Conservation (phyloP, 2,888 invertebrate genomes). For the Microplitis deprimator region DNA sequence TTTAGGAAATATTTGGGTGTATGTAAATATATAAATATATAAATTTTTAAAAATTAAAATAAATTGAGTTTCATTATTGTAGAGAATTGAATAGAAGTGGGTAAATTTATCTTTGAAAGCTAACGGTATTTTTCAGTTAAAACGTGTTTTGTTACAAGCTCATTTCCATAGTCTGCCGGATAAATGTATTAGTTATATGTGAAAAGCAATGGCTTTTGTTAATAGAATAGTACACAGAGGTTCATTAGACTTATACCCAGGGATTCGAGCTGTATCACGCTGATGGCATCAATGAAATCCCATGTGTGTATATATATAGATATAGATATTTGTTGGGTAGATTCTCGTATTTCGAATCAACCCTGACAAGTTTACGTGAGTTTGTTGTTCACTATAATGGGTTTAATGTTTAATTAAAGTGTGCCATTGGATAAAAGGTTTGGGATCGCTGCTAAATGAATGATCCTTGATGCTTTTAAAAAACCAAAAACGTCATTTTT, state of each 20-base stretch:
- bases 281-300: conserved; percentile 1
- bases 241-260: not conserved
- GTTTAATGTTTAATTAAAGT: not conserved
- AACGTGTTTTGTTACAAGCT: not conserved
- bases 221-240: not conserved
- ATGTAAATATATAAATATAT: too few species aligned
- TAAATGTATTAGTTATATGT: conserved; percentile 1
- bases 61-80: not conserved
- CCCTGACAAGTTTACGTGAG: conserved; percentile 1
- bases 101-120: not conserved
- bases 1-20: too few species aligned
- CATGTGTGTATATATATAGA: not conserved
- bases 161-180: not conserved
- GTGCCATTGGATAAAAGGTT: not conserved
- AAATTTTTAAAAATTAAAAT: too few species aligned
- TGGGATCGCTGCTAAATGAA: not conserved
- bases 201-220: conserved; percentile 1
- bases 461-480: not conserved
- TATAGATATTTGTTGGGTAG: not conserved
- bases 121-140: not conserved
- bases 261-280: not conserved
- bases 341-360: not conserved
- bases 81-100: not conserved
- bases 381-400: not conserved
- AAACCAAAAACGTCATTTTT: conserved; percentile 46